Conservation (phyloP, 2,113 vertebrate genomes). For the Fregata magnificens region DNA sequence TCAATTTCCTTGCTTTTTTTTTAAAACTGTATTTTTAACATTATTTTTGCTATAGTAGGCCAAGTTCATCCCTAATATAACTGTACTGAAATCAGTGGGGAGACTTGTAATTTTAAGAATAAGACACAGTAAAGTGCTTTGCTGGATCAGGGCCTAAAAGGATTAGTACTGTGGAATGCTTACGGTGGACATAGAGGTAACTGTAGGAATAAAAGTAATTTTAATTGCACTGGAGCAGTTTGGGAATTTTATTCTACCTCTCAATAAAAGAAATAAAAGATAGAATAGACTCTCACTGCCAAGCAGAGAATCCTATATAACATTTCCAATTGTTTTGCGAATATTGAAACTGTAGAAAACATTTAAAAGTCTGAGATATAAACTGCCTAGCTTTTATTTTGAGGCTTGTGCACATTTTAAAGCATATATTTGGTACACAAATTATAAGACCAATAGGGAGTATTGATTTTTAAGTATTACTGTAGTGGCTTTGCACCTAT, state of each 20-base stretch:
- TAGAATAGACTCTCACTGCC: neutral
- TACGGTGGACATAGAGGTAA: conserved; percentile 11
- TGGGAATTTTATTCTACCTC: conserved; percentile 29
- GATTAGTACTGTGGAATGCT: conserved; percentile 51
- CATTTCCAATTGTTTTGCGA: neutral
- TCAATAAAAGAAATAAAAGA: conserved; percentile 21
- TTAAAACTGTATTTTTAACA: conserved; percentile 23
- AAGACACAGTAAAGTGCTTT: conserved; percentile 62
- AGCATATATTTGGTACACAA: conserved; percentile 45
- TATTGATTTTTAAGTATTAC: conserved; percentile 61
- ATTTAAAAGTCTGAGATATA: neutral
- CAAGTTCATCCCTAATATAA: conserved; percentile 46
- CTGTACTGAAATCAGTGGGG: conserved; percentile 36
- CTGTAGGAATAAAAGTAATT: conserved; percentile 48
- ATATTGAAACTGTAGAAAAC: neutral
- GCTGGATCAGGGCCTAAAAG: conserved; percentile 66
- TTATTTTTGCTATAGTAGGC: conserved; percentile 14
- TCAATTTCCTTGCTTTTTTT: conserved; percentile 21
- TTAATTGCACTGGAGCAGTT: conserved; percentile 37
- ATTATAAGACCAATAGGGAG: conserved; percentile 35
- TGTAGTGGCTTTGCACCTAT: neutral
- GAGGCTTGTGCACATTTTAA: neutral
- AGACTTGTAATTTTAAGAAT: conserved; percentile 48
- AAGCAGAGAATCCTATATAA: neutral
- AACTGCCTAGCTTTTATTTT: neutral